Evolutionary conservation across 2,113 vertebrate species (phyloP).

Genomic region (Haemorhous mexicanus): DNA sequence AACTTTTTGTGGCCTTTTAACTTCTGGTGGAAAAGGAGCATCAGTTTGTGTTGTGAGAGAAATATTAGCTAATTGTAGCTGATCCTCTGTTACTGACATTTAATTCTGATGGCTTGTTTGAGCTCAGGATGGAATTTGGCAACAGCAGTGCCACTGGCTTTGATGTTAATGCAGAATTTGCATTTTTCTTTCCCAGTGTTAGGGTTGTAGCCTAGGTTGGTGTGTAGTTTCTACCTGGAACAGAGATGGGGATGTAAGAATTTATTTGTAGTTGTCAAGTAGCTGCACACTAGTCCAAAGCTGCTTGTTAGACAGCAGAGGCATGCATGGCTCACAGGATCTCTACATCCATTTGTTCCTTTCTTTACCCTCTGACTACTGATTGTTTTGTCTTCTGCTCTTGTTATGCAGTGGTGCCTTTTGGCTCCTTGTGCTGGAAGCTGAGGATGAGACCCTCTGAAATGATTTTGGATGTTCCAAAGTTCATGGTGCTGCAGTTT

Average conservation of each 20-base stretch:
- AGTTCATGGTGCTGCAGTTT: constrained; percentile 3
- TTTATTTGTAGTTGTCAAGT: background rate
- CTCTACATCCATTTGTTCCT: background rate
- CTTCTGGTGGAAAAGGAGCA: background rate
- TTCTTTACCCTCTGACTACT: background rate
- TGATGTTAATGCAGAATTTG: background rate
- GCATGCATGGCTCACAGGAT: background rate
- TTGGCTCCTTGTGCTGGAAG: constrained; percentile 5
- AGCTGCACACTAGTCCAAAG: background rate
- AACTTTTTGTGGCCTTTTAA: background rate
- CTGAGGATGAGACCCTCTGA: background rate
- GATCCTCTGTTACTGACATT: background rate
- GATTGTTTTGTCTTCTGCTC: constrained; percentile 5
- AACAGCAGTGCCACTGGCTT: background rate
- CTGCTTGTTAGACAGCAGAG: background rate
- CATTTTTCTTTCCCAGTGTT: background rate
- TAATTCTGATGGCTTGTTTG: background rate
- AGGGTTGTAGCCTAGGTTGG: background rate
- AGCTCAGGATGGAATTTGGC: background rate
- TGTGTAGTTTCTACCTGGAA: background rate
- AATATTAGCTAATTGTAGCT: background rate
- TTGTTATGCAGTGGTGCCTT: background rate
- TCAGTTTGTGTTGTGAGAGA: background rate
- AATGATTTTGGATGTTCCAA: background rate
- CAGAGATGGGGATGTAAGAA: background rate